Base-by-base conservation (phyloP, 2,113 vertebrate genomes). In the Hemiprocne comata region DNA sequence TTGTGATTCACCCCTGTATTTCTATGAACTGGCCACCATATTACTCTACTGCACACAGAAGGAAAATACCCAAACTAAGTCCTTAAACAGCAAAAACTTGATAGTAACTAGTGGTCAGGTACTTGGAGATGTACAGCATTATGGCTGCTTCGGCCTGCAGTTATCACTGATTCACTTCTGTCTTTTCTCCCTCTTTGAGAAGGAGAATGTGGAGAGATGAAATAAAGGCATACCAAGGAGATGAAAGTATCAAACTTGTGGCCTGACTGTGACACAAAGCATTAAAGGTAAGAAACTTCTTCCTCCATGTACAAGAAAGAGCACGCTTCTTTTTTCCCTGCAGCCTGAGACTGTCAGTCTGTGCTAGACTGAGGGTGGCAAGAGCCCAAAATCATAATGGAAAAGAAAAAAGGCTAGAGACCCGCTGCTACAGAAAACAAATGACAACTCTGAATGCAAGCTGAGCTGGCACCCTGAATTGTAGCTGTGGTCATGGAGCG, bases 191-290 rank as follows among this genome's bases (percentile, higher is more conserved):
- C 40, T 86, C 94, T 97, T 96, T 96, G 92, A 96, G 86, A 55
- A 78, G 65, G 10, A 77, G 77, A 90, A 90, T 46, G 88, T 87
- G 70, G n/a, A 96, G 74, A 96, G 95, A 96, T 95, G 93, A 96
- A 97, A 96, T 94, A 92, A 93, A 96, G 83, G 81, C 95, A 92
- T 65, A 96, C 69, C 86, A 92, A 71, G 89, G 55, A 94, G 96
- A 97, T 95, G 70, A 95, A 97, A 97, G 96, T 89, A 96, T 69
- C 73, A 50, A 95, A 85, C 86, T 92, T 66, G 33, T 69, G 76
- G 86, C 95, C 93, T 93, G 70, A 90, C 93, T 92, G 83, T 54
- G 94, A 94, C 88, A 90, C 0, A 13, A 92, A 92, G 84, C 86
- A 94, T 96, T 92, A 95, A 96, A 96, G 93, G 80, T 83, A 87